Evolutionary conservation across 2,797 vertebrate genomes (phyloP).

Genomic region (Cryptoblepharus egeriae): DNA sequence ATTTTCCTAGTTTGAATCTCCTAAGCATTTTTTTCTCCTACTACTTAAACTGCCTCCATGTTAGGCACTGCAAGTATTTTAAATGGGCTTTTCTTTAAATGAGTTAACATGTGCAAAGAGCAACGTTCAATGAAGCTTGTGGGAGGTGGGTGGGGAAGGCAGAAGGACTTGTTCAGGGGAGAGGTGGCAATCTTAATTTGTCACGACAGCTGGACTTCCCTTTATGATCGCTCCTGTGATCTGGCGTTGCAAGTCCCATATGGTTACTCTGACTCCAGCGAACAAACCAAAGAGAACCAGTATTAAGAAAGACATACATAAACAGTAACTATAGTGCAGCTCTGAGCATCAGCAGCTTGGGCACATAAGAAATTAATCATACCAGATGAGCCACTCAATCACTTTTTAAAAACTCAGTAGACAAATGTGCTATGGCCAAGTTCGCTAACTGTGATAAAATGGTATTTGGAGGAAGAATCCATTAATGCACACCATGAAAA

Average conservation of each 20-base stretch:
- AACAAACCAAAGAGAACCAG: slow-evolving; percentile 63
- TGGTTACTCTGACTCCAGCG: slow-evolving; percentile 64
- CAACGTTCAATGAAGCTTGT: slow-evolving; percentile 10
- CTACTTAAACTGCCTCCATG: not conserved
- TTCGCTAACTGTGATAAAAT: slow-evolving; percentile 33
- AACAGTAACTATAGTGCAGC: slow-evolving; percentile 60
- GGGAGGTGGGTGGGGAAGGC: slow-evolving; percentile 6
- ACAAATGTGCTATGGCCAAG: slow-evolving; percentile 47
- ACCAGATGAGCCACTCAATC: slow-evolving; percentile 12
- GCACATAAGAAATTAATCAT: slow-evolving; percentile 60
- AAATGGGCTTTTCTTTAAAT: not conserved
- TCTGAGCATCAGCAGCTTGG: slow-evolving; percentile 57
- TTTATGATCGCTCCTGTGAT: slow-evolving; percentile 59
- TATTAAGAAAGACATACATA: slow-evolving; percentile 66
- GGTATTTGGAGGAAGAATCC: slow-evolving; percentile 9
- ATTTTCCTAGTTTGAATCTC: not conserved
- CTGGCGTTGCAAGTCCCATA: slow-evolving; percentile 62
- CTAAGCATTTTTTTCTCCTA: not conserved
- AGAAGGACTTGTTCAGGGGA: slow-evolving; percentile 39
- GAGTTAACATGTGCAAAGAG: slow-evolving; percentile 3
- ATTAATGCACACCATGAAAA: slow-evolving; percentile 22
- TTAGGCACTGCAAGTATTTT: not conserved
- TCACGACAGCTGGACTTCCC: slow-evolving; percentile 23
- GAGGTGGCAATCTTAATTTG: slow-evolving; percentile 52
- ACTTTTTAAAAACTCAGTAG: slow-evolving; percentile 31